Evolutionary conservation across 92 coral and sea anemone species (phyloP).

Genomic region (Epizoanthus stellaris): DNA sequence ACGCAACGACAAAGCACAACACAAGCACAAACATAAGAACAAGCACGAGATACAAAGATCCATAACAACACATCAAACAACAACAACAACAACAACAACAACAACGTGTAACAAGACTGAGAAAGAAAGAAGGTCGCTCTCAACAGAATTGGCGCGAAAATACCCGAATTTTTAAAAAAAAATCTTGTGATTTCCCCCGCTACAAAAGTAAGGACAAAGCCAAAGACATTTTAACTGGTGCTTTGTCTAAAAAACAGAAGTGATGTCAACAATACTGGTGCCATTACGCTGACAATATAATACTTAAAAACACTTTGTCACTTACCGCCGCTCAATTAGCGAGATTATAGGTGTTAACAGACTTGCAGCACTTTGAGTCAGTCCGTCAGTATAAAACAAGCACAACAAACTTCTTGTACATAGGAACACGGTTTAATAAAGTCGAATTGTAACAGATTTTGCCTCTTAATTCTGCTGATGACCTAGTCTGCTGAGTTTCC

Average conservation of each 20-base stretch:
- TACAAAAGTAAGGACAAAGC: not conserved
- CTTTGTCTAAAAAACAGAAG: not conserved
- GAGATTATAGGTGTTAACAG: constrained; percentile 9
- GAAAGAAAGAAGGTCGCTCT: not conserved
- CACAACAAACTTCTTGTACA: not conserved
- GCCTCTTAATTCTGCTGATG: too few species aligned
- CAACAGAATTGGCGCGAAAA: not conserved
- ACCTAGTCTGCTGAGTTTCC: too few species aligned
- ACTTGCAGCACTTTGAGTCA: too few species aligned
- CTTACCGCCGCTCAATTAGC: constrained; percentile 25
- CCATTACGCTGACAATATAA: constrained; percentile 5
- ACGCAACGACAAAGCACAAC: not conserved
- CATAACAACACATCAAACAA: not conserved
- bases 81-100: not conserved
- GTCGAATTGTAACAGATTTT: too few species aligned
- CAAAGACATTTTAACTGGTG: not conserved
- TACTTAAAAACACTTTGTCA: constrained; percentile 16
- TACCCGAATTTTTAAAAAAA: not conserved
- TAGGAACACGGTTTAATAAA: too few species aligned
- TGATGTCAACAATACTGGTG: not conserved
- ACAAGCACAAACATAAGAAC: not conserved
- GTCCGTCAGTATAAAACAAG: not conserved
- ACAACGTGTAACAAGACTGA: not conserved
- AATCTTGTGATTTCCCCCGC: not conserved
- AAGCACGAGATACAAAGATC: not conserved